phyloP scores from a whole-genome alignment of 2,113 vertebrate genomes.

The Pteronura brasiliensis region DNA sequence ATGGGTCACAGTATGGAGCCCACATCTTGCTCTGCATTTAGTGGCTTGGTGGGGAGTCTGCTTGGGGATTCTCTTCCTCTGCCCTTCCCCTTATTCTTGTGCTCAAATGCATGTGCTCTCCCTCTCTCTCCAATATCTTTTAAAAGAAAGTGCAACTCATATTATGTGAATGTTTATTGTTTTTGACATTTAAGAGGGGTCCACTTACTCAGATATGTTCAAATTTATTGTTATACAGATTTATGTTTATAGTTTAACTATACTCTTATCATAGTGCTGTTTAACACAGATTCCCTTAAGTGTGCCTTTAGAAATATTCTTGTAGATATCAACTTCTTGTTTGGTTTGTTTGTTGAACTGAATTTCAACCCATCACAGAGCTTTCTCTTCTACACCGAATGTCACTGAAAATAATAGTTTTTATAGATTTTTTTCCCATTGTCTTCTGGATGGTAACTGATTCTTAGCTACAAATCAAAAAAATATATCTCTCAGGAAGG shows the following conservation, averaged over 20 bases:
- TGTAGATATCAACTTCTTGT: not conserved
- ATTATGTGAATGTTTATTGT: not conserved
- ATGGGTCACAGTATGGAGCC: not conserved
- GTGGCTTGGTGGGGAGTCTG: not conserved
- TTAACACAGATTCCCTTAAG: not conserved
- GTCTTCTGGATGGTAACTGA: conserved; percentile 42
- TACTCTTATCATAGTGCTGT: not conserved
- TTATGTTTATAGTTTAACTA: not conserved
- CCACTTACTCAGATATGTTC: not conserved
- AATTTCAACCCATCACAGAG: conserved; percentile 32
- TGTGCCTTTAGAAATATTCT: not conserved
- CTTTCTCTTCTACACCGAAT: not conserved
- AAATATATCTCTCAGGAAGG: conserved; percentile 6
- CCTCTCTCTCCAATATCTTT: not conserved
- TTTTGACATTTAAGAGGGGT: not conserved
- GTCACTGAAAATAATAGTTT: conserved; percentile 54
- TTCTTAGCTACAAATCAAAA: conserved; percentile 51
- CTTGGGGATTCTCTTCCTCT: not conserved
- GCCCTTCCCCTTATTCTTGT: not conserved
- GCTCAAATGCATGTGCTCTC: not conserved
- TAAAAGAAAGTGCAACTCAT: not conserved
- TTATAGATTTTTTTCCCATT: conserved; percentile 54
- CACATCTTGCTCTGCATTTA: not conserved
- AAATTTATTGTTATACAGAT: not conserved
- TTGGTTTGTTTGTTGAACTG: conserved; percentile 57